Conservation (phyloP, 2,888 invertebrate genomes). For the Psococerastis gibbosa region DNA sequence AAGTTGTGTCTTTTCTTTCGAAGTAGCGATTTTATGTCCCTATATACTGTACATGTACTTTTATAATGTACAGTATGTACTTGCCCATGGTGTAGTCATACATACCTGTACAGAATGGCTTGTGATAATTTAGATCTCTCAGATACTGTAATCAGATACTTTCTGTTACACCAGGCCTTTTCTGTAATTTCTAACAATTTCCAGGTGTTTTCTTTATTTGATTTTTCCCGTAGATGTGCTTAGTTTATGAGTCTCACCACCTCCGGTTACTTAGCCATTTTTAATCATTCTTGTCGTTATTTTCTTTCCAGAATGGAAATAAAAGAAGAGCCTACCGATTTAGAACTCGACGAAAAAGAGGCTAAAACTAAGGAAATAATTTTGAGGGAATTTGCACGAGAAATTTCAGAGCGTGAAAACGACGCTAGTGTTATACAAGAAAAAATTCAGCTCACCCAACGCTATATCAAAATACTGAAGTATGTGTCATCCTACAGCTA, state of each 20-base stretch:
- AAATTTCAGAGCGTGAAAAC: slow-evolving; percentile 6
- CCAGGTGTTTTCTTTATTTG: too few species aligned
- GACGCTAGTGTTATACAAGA: slow-evolving; percentile 8
- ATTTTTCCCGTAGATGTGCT: too few species aligned
- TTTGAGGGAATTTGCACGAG: slow-evolving; percentile 1
- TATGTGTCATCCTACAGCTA: slow-evolving; percentile 5
- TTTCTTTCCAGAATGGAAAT: background rate
- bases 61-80: too few species aligned
- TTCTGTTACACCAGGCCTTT: too few species aligned
- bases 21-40: too few species aligned
- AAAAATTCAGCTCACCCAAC: slow-evolving; percentile 1
- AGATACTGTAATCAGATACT: too few species aligned
- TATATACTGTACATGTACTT: too few species aligned
- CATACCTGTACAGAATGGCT: too few species aligned
- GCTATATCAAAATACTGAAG: slow-evolving; percentile 4
- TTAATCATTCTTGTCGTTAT: background rate
- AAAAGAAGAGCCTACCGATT: background rate
- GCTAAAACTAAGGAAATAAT: slow-evolving; percentile 1
- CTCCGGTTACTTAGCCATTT: background rate
- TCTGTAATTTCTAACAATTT: too few species aligned
- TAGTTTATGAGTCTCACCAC: slow-evolving; percentile 21
- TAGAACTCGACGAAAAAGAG: background rate
- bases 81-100: too few species aligned
- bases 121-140: too few species aligned
- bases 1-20: too few species aligned